Conservation (phyloP, 2,113 vertebrate genomes). For the Rhadina sibilatrix region DNA sequence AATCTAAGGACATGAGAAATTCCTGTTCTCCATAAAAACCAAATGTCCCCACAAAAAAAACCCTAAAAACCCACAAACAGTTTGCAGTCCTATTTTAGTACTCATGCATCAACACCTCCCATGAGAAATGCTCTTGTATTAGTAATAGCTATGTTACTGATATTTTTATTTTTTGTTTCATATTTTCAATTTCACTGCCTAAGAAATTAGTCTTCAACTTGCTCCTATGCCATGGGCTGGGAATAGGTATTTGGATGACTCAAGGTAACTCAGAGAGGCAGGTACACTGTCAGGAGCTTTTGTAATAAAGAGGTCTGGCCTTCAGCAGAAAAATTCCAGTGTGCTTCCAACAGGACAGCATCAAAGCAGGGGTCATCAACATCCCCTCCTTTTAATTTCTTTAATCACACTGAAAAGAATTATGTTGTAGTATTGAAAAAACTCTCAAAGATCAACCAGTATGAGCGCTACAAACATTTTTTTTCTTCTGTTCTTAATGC, state of each 20-base stretch:
- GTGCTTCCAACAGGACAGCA: background rate
- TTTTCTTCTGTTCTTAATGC: background rate
- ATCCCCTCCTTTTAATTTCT: background rate
- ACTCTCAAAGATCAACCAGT: background rate
- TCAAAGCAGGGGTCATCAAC: background rate
- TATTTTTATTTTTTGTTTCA: background rate
- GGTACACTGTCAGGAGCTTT: background rate
- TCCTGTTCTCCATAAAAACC: background rate
- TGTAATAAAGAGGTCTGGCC: background rate
- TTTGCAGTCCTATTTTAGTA: background rate
- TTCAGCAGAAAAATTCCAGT: background rate
- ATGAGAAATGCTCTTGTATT: background rate
- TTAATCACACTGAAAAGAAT: background rate
- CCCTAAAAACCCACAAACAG: too few species aligned
- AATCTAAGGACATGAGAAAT: background rate
- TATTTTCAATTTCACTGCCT: background rate
- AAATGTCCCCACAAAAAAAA: background rate
- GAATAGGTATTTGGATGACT: background rate
- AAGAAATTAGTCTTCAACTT: background rate
- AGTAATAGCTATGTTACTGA: background rate
- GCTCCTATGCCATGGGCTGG: background rate
- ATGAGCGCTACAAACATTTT: background rate
- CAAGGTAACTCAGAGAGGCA: background rate
- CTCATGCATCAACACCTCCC: background rate
- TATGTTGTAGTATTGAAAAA: background rate